These are phyloP conservation scores for Tenthredo mesomela DNA, from an alignment of 2,888 invertebrate species.

Conservation along the genomic window DNA sequence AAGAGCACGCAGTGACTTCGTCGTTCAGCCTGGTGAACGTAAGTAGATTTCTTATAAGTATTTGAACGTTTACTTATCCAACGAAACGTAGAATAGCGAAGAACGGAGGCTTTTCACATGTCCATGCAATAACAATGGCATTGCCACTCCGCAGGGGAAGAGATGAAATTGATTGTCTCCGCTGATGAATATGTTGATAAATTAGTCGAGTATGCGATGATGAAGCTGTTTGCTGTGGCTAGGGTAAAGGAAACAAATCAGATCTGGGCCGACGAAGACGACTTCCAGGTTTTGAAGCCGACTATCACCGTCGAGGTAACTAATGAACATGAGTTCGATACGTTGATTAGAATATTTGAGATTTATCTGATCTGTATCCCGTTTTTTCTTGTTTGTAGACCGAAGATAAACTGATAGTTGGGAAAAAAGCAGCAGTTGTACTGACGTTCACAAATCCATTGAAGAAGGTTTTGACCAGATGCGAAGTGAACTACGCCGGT, in stretches of 20 bases:
- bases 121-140: neutral
- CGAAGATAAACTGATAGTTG: constrained; percentile 81
- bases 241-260: constrained; percentile 90
- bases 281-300: constrained; percentile 89
- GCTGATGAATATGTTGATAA: constrained; percentile 87
- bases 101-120: neutral
- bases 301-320: constrained; percentile 84
- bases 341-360: neutral
- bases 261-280: constrained; percentile 91
- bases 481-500: constrained; percentile 86
- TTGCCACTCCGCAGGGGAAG: constrained; percentile 79
- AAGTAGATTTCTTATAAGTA: constrained; percentile 67
- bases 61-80: neutral
- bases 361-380: neutral
- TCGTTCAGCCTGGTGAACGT: constrained; percentile 83
- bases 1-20: constrained; percentile 84
- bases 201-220: constrained; percentile 88
- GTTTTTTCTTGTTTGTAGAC: constrained; percentile 77
- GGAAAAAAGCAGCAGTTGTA: constrained; percentile 79
- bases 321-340: neutral
- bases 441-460: constrained; percentile 87
- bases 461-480: constrained; percentile 82
- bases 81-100: neutral
- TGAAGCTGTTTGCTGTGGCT: constrained; percentile 89
- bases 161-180: constrained; percentile 80